Evolutionary conservation across 2,888 invertebrate genomes (phyloP), one percentile per base, ranked within the genome.

Genomic region (Phalera bucephala): DNA sequence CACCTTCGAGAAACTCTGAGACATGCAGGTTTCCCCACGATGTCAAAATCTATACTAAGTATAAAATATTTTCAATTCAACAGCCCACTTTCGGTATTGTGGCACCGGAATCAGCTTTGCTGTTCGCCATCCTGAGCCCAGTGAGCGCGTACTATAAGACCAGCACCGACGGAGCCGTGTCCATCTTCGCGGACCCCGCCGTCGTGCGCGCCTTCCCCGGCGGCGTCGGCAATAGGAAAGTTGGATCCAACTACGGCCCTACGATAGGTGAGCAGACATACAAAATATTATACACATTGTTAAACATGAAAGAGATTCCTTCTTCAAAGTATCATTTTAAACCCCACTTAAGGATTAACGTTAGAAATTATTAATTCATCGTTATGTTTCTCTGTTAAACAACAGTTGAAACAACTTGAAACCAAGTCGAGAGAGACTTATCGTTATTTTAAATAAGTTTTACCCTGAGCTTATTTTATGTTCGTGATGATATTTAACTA

Each of bases 1-100:
- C n/a, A n/a, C n/a, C n/a, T n/a, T n/a, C n/a, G n/a, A n/a, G n/a
- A n/a, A n/a, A n/a, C n/a, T n/a, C n/a, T n/a, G n/a, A n/a, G n/a
- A n/a, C n/a, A n/a, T n/a, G n/a, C n/a, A n/a, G n/a, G n/a, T n/a
- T n/a, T n/a, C n/a, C n/a, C n/a, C n/a, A n/a, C n/a, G n/a, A n/a
- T n/a, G n/a, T n/a, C n/a, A n/a, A n/a, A n/a, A n/a, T n/a, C n/a
- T n/a, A n/a, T n/a, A n/a, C n/a, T n/a, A n/a, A n/a, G n/a, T n/a
- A n/a, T n/a, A n/a, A n/a, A n/a, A 17, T 3, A 17, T 17, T 17
- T 17, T 17, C 17, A 5, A 33, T 43, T 19, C 15, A 28, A 3
- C 78, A 99, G 98, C 95, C 98, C 11, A 95, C 97, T 0, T 91
- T 99, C 48, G 99, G 99, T 35, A 97, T 99, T 30, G 93, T 94